Conservation (phyloP, 2,888 invertebrate genomes). For the Aricia artaxerxes region DNA sequence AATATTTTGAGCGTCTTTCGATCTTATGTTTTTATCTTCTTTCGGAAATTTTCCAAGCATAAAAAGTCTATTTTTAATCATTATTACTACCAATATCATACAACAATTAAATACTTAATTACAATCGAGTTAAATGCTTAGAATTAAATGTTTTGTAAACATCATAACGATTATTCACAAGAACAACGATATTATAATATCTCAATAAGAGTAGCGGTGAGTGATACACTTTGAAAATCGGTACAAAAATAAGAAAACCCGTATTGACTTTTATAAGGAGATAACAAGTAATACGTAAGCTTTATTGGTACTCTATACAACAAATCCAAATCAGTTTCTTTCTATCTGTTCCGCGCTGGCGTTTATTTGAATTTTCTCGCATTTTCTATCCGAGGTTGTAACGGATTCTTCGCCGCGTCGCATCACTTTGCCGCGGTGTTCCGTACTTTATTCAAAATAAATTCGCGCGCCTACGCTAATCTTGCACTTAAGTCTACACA, state of each 20-base stretch:
- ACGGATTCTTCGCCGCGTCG: conserved; percentile 45
- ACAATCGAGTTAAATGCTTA: not conserved
- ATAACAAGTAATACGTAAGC: conserved; percentile 27
- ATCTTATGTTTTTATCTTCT: not conserved
- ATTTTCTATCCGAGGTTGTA: conserved; percentile 47
- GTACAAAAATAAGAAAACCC: not conserved
- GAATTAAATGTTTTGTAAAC: not conserved
- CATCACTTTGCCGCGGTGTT: conserved; percentile 38
- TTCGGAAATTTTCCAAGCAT: not conserved
- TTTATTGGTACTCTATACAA: conserved; percentile 33
- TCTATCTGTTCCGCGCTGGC: conserved; percentile 50
- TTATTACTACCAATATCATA: no score
- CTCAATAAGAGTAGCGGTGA: not conserved
- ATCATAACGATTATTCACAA: not conserved
- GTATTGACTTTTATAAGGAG: conserved; percentile 19
- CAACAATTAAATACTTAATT: not conserved
- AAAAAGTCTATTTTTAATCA: no score
- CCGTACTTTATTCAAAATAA: conserved; percentile 27
- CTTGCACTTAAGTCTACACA: conserved; percentile 10
- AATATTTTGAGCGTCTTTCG: no score
- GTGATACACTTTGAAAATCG: not conserved
- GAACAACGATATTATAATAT: not conserved
- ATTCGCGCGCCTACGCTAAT: conserved; percentile 27
- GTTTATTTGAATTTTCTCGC: conserved; percentile 64
- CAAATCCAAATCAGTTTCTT: conserved; percentile 56